A percentile compares a stretch with the other conserved stretches of the same genome.
Evolutionary conservation across 2,888 invertebrate genomes (phyloP).

Genomic region (Eristalinus sepulchralis): DNA sequence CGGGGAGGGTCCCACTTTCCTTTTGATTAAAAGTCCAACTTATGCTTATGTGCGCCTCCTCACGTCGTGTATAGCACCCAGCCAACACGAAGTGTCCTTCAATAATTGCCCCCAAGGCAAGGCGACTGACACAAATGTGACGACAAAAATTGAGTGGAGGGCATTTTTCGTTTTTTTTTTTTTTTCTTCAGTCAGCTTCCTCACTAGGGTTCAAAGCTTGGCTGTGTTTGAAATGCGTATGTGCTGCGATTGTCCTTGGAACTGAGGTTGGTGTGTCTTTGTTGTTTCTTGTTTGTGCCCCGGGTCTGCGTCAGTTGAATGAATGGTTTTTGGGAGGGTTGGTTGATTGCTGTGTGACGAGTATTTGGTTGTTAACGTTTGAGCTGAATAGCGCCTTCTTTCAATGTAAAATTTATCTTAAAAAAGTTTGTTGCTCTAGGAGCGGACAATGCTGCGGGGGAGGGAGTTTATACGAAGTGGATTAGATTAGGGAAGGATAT

Average conservation of each 20-base stretch:
- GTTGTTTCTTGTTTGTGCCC: not conserved
- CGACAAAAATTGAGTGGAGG: not conserved
- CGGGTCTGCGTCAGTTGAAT: slow-evolving; percentile 6
- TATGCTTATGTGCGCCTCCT: slow-evolving; percentile 15
- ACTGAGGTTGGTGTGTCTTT: not conserved
- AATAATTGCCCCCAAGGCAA: slow-evolving; percentile 36
- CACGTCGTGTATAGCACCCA: not conserved
- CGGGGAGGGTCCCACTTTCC: not conserved
- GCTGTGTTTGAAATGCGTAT: slow-evolving; percentile 2
- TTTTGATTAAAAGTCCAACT: slow-evolving; percentile 38
- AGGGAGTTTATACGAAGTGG: slow-evolving; percentile 10
- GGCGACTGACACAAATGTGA: slow-evolving; percentile 15
- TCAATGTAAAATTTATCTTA: slow-evolving; percentile 16
- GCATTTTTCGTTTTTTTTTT: not conserved
- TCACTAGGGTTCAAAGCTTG: slow-evolving; percentile 7
- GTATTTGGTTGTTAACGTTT: slow-evolving; percentile 21
- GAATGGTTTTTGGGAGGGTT: slow-evolving; percentile 8
- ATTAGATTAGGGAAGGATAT: slow-evolving; percentile 9
- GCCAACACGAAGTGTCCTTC: slow-evolving; percentile 23
- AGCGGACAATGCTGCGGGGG: not conserved
- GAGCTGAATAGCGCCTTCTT: slow-evolving; percentile 15
- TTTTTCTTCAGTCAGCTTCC: not conserved
- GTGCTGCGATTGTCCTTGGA: not conserved
- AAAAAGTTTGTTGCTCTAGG: not conserved
- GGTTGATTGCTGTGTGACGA: slow-evolving; percentile 34